Base-by-base conservation (phyloP, 1,140 invertebrate genomes). In the Drosophila neocordata region DNA sequence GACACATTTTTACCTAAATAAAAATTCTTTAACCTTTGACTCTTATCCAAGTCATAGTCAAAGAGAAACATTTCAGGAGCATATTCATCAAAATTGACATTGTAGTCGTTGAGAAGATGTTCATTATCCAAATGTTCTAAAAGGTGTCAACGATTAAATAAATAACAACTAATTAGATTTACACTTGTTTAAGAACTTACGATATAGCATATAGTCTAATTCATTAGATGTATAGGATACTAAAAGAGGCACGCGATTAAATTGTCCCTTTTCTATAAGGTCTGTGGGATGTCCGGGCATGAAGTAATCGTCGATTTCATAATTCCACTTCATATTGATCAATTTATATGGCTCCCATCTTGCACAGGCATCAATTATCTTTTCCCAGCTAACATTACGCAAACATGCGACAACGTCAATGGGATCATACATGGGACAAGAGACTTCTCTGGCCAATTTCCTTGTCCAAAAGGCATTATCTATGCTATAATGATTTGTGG, bases 161-260 rank as follows among this genome's bases (percentile, higher is more conserved):
- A 1, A 0, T 13, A 48, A 13, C 8, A n/a, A 18, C 12, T 1
- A 1, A 20, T 20, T 51, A 57, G 3, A 13, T 22, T 18, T 1
- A 12, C 4, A 20, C 3, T 9, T 63, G 2, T 20, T 4, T 0
- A 34, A 0, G 27, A 12, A 4, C 76, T 60, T 82, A 92, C 75
- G 78, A 69, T 34, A 90, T 92, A 4, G 92, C 90, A 88, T 93
- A 92, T 95, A 62, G 94, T 93, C 93, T 83, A 95, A 94, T 82
- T 96, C 95, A 58, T 95, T 93, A 55, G 92, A 89, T 0, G 94
- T 95, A 20, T 93, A 90, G 41, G 94, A 95, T 73, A 93, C 92
- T 15, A 96, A 93, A 22, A 94, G 78, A 0, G 95, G 95, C 4
- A 95, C 94, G 18, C 93, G 92, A 13, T 93, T 79, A 61, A 95